Evolutionary conservation across 2,113 vertebrate genomes (phyloP).

Genomic region (Prionailurus viverrinus): DNA sequence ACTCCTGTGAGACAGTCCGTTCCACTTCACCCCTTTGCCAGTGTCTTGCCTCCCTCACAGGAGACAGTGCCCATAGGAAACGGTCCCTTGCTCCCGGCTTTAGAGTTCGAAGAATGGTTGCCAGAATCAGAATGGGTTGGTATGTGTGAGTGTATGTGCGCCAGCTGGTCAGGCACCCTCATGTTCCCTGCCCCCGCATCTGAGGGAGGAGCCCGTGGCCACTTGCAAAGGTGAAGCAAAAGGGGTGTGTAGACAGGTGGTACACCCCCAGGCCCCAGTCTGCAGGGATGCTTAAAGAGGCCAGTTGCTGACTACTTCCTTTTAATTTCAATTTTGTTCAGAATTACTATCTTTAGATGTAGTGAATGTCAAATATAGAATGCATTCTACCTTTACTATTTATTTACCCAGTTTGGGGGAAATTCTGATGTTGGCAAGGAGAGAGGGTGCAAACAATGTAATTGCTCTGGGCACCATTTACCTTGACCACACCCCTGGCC

Average conservation of each 20-base stretch:
- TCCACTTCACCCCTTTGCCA: not conserved
- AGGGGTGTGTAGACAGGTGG: not conserved
- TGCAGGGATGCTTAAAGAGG: not conserved
- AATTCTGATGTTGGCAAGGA: not conserved
- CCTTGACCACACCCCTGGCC: not conserved
- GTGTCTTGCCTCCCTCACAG: not conserved
- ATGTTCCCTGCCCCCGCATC: not conserved
- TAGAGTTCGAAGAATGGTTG: not conserved
- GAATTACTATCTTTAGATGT: constrained; percentile 11
- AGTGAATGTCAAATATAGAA: not conserved
- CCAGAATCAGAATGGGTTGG: not conserved
- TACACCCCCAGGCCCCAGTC: not conserved
- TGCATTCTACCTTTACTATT: not conserved
- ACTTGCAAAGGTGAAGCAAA: not conserved
- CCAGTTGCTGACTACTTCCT: not conserved
- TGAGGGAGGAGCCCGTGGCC: not conserved
- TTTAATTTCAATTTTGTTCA: not conserved
- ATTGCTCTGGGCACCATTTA: not conserved
- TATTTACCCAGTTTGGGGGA: not conserved
- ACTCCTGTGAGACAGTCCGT: not conserved
- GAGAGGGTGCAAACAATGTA: not conserved
- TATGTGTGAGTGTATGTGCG: too few species aligned
- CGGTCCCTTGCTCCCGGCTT: not conserved
- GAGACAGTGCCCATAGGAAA: not conserved
- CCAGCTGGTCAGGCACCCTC: not conserved